A percentile compares a stretch with the other conserved stretches of the same genome.
Conservation (phyloP, 2,888 invertebrate species). For the Anagyrus pseudococci region DNA sequence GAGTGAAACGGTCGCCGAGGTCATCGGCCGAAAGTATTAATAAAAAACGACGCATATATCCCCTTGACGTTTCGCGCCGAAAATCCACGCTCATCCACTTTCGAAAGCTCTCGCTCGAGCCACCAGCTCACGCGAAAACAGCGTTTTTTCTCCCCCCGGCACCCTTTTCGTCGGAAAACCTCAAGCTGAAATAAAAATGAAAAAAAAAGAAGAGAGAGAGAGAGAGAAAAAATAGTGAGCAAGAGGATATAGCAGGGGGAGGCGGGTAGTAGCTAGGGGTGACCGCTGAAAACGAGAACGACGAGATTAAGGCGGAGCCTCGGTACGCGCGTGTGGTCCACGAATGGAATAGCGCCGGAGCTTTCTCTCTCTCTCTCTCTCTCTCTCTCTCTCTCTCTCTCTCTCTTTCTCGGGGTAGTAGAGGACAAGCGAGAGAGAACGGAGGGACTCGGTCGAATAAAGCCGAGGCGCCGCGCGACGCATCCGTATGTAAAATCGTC, state of each 20-base stretch:
- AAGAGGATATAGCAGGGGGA: not conserved
- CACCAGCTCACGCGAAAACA: not conserved
- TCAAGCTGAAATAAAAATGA: not conserved
- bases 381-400: too few species aligned
- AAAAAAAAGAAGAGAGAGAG: too few species aligned
- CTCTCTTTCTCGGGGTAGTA: too few species aligned
- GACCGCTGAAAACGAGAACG: slow-evolving; percentile 8
- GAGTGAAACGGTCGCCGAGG: too few species aligned
- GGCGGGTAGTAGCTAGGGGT: not conserved
- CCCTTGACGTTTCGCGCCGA: too few species aligned
- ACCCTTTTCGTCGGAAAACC: not conserved
- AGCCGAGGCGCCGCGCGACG: not conserved
- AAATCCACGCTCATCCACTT: slow-evolving; percentile 7
- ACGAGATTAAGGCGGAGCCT: not conserved
- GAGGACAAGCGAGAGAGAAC: too few species aligned
- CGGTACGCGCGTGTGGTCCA: too few species aligned
- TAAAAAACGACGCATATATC: too few species aligned
- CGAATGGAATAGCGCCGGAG: too few species aligned
- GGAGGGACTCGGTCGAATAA: too few species aligned
- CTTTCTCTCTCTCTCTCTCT: too few species aligned
- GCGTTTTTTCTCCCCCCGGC: not conserved
- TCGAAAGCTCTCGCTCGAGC: not conserved
- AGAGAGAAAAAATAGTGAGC: not conserved
- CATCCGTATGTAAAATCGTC: slow-evolving; percentile 35
- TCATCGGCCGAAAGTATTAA: too few species aligned